Base-by-base conservation (phyloP, 2,888 invertebrate genomes). In the Bugulina stolonifera region DNA sequence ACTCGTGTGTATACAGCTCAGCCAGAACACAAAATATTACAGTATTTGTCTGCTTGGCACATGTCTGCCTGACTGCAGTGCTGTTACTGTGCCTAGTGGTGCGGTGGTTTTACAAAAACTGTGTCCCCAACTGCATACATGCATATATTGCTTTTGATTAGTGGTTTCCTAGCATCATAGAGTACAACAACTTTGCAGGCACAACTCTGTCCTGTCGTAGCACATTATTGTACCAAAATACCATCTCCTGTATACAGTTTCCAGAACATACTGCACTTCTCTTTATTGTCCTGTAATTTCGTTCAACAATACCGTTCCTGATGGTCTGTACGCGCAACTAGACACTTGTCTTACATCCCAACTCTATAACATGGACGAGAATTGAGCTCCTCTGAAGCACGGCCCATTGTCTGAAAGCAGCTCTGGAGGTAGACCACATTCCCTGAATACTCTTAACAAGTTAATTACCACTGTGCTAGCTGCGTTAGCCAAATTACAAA, bases 251-350 rank as follows among this genome's bases (percentile, higher is more conserved):
- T 27, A 54, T 5, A 29, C 22, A 23, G 10, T 52, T n/a, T 1
- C 72, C 73, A 34, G 27, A 23, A n/a, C 25, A 32, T 23, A 32
- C 69, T 10, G 69, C 14, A 23, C 18, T 69, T 32, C 69, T 5
- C 29, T 73, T 73, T 3, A 73, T 73, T 18, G 73, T 73, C n/a
- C 72, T 1, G 32, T 73, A 73, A 54, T 73, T 72, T 1, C 73
- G 73, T 32, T 73, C 73, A 35, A 73, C 55, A 10, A 73, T 73
- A 3, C 72, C 73, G 34, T 73, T 73, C 73, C 73, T 1, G 72
- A 73, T 57, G 73, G 72, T 25, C 72, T 22, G 34, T 52, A 73
- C 22, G 73, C 73, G 54, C 54, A 35, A 23, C 73, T 72, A 32
- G 27, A 73, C 27, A 73, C 27, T 1, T n/a, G n/a, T 54, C 27